Percentiles rank a stretch among this genome's conserved stretches.
phyloP scores from a whole-genome alignment of 1,140 invertebrate species.

The Liolophura sinensis region DNA sequence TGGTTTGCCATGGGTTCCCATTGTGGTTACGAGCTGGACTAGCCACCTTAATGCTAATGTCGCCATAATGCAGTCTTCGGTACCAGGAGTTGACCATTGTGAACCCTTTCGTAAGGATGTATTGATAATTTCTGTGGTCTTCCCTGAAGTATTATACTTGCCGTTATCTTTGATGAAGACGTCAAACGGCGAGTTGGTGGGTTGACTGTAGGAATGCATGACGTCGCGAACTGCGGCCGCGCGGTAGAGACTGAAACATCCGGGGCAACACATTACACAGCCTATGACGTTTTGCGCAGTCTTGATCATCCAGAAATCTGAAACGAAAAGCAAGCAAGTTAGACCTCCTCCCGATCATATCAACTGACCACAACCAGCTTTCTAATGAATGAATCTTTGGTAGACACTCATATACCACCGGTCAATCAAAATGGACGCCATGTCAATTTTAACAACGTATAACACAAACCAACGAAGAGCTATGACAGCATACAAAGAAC shows the following conservation, averaged over 20 bases:
- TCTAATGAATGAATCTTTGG: too few species aligned
- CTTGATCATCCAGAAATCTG: slow-evolving; percentile 47
- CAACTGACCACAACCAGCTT: too few species aligned
- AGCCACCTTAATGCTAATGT: background rate
- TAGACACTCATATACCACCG: too few species aligned
- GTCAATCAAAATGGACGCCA: too few species aligned
- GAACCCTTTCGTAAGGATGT: too few species aligned
- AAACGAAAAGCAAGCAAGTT: background rate
- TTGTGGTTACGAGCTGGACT: background rate
- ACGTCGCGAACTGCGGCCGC: slow-evolving; percentile 65
- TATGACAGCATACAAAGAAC: too few species aligned
- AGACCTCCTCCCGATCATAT: too few species aligned
- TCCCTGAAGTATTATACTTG: slow-evolving; percentile 12
- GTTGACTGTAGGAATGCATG: slow-evolving; percentile 62
- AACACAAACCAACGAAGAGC: too few species aligned
- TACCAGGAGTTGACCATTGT: too few species aligned
- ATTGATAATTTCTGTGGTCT: slow-evolving; percentile 1
- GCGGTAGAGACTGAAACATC: slow-evolving; percentile 66
- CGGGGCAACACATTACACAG: slow-evolving; percentile 67
- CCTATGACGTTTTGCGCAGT: slow-evolving; percentile 54
- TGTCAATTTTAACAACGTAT: too few species aligned
- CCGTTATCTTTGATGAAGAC: slow-evolving; percentile 68
- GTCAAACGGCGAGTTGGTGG: slow-evolving; percentile 61
- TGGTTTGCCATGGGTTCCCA: background rate
- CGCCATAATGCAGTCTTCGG: too few species aligned